phyloP scores from a whole-genome alignment of 2,888 invertebrate species.

The Eristalis pertinax region DNA sequence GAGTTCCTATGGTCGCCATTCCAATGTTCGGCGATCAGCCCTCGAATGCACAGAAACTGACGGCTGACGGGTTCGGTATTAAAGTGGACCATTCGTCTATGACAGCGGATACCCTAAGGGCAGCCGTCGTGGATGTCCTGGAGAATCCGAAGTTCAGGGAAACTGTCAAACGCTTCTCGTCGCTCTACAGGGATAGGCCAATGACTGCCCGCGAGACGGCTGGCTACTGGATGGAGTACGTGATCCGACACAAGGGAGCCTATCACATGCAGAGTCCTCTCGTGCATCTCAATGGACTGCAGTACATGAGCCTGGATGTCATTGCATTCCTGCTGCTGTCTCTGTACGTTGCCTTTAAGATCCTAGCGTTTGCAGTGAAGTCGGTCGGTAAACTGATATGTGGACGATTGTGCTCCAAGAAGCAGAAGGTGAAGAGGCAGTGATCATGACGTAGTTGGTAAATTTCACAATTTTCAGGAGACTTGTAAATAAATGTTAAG shows the following conservation, averaged over 20 bases:
- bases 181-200: conserved; percentile 83
- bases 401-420: no score
- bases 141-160: conserved; percentile 75
- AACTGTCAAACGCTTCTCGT: conserved; percentile 80
- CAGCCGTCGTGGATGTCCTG: conserved; percentile 68
- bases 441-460: no score
- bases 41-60: conserved; percentile 88
- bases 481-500: no score
- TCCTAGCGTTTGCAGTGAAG: background rate
- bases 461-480: no score
- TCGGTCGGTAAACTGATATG: background rate
- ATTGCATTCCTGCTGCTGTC: conserved; percentile 73
- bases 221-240: conserved; percentile 84
- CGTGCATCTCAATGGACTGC: conserved; percentile 81
- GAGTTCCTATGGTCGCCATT: conserved; percentile 87
- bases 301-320: conserved; percentile 82
- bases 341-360: conserved; percentile 35
- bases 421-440: no score
- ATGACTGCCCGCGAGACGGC: conserved; percentile 82
- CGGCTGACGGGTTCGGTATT: conserved; percentile 82
- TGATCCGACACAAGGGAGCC: conserved; percentile 84
- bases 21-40: conserved; percentile 91
- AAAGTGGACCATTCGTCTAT: conserved; percentile 25
- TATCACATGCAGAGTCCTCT: conserved; percentile 83
- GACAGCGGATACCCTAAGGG: conserved; percentile 32